Base-by-base conservation (phyloP, 2,113 vertebrate species). In the Oryzias celebensis region DNA sequence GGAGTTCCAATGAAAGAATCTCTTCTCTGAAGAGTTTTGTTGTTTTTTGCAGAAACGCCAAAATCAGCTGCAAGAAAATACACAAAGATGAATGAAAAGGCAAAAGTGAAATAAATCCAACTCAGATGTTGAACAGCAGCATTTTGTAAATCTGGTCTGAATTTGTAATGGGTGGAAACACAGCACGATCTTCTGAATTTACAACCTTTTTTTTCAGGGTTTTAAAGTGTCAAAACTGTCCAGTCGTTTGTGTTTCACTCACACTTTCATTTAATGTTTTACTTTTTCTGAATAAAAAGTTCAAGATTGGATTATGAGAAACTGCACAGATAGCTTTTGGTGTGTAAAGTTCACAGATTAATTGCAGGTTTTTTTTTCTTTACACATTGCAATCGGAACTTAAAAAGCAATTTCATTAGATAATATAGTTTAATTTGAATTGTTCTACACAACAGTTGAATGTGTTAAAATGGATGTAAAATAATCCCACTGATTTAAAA, bases 1-100 rank as follows among this genome's bases (percentile, higher is more conserved):
- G 96, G 96, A 0, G 96, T 98, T 41, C 96, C 96, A 18, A 98
- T 98, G 85, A 98, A 98, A 67, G 96, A 94, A 82, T 96, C 95
- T 85, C 96, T 91, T 74, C 95, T 95, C 81, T 98, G 96, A 55
- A 98, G 71, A 13, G 96, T 98, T 88, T 95, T 98, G 73, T 89
- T 89, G 83, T 98, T 98, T 92, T 94, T 98, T 75, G 96, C 96
- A 73, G 96, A 98, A n/a, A 98, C 96, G 0, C 96, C 95, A 90
- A 98, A 98, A 85, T 98, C 96, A 76, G 96, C 96, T 98, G 84
- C 51, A 88, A 88, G 49, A 68, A 58, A 0, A 13, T 41, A 46
- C 48, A 77, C 45, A 80, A 0, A 62, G n/a, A 55, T 1, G 24
- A 14, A 45, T 8, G 44, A 22, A 64, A 14, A 46, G 45, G 31